These are phyloP conservation scores for Plodia interpunctella DNA, from an alignment of 1,140 invertebrate species.

Conservation along the genomic window DNA sequence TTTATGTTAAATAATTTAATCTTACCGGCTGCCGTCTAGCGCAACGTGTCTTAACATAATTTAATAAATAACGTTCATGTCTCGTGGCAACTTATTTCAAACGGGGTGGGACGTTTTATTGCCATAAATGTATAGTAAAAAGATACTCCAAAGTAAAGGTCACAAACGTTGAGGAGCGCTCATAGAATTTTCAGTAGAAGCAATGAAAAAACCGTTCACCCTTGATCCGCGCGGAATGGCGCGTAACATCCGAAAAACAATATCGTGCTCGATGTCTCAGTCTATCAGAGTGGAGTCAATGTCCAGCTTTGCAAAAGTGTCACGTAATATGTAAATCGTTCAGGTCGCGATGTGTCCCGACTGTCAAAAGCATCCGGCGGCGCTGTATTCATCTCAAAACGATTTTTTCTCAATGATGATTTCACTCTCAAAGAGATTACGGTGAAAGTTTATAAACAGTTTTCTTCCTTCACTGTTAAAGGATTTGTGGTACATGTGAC, in stretches of 20 bases:
- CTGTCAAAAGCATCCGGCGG: slow-evolving; percentile 64
- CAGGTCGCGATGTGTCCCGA: slow-evolving; percentile 70
- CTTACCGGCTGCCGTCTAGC: slow-evolving; percentile 25
- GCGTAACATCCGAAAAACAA: slow-evolving; percentile 66
- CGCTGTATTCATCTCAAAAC: slow-evolving; percentile 45
- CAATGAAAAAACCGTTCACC: slow-evolving; percentile 58
- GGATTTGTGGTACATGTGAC: not conserved
- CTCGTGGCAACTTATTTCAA: slow-evolving; percentile 29
- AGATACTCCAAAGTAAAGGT: not conserved
- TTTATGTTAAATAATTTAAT: slow-evolving; percentile 50
- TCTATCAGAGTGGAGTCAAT: slow-evolving; percentile 68
- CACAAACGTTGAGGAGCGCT: slow-evolving; percentile 21
- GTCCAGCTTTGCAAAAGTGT: slow-evolving; percentile 66
- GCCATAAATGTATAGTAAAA: slow-evolving; percentile 19
- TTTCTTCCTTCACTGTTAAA: slow-evolving; percentile 8
- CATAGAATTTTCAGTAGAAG: slow-evolving; percentile 48
- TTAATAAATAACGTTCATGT: slow-evolving; percentile 43
- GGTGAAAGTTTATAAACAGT: slow-evolving; percentile 32
- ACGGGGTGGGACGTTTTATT: slow-evolving; percentile 17
- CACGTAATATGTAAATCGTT: slow-evolving; percentile 76
- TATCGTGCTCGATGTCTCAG: slow-evolving; percentile 66
- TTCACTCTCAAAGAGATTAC: slow-evolving; percentile 42
- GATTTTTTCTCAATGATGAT: slow-evolving; percentile 60
- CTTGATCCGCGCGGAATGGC: slow-evolving; percentile 38
- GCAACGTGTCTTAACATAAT: slow-evolving; percentile 39